A percentile compares a stretch with the other conserved stretches of the same genome.
phyloP scores from a whole-genome alignment of 2,888 invertebrate species.

The Epinotia nisella region DNA sequence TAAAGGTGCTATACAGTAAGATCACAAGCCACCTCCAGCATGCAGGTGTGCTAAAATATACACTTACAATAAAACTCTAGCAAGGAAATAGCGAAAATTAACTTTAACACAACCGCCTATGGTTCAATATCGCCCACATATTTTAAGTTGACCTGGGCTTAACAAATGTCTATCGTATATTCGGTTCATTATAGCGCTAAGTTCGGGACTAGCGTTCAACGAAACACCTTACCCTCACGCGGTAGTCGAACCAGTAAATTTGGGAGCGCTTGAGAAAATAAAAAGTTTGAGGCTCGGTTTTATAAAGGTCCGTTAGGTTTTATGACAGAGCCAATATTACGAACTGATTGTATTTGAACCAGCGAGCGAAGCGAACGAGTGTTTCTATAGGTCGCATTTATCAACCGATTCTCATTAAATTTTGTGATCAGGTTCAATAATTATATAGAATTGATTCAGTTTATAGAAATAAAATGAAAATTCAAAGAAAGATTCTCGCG shows the following conservation, averaged over 20 bases:
- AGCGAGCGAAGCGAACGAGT: too few relatives aligned
- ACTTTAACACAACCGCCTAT: neutral
- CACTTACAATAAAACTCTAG: slow-evolving; percentile 43
- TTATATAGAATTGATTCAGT: too few relatives aligned
- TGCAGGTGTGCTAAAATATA: slow-evolving; percentile 53
- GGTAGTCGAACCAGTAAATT: slow-evolving; percentile 76
- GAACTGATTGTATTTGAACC: too few relatives aligned
- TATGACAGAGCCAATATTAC: too few relatives aligned
- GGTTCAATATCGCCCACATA: neutral
- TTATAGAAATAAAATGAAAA: too few relatives aligned
- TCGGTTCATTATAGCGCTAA: slow-evolving; percentile 4
- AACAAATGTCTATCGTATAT: neutral
- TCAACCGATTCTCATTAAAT: too few relatives aligned
- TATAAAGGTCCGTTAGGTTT: neutral
- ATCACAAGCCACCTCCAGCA: slow-evolving; percentile 56
- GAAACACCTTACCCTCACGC: slow-evolving; percentile 68
- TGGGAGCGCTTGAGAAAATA: slow-evolving; percentile 65
- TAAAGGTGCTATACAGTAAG: slow-evolving; percentile 54
- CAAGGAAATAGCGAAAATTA: slow-evolving; percentile 3
- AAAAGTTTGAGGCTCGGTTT: slow-evolving; percentile 27
- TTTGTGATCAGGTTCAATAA: too few relatives aligned
- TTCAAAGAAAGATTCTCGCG: too few relatives aligned
- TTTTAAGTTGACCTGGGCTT: neutral
- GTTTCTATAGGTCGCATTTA: too few relatives aligned
- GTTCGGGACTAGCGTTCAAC: slow-evolving; percentile 15